A percentile compares a stretch with the other conserved stretches of the same genome.
Evolutionary conservation across 2,888 invertebrate species (phyloP).

Genomic region (Caenorhabditis drosophilae): DNA sequence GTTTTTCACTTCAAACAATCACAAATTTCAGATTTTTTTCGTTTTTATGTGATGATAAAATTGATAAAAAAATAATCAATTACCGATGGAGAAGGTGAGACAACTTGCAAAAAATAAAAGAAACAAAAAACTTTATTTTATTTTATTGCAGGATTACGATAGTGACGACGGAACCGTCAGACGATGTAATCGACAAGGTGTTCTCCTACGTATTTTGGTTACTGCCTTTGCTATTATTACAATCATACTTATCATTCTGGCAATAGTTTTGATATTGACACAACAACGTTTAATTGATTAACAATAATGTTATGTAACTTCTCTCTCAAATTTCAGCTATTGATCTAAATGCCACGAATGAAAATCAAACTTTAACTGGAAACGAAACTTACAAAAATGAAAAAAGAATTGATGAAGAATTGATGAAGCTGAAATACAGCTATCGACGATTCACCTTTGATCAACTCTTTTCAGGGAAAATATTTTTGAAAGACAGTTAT

Average conservation of each 20-base stretch:
- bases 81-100: neutral
- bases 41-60: neutral
- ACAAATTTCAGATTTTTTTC: neutral
- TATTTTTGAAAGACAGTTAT: slow-evolving; percentile 30
- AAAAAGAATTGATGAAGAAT: neutral
- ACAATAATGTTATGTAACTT: slow-evolving; percentile 1
- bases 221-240: slow-evolving; percentile 25
- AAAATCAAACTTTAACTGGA: neutral
- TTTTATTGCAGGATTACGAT: slow-evolving; percentile 7
- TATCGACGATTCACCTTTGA: slow-evolving; percentile 42
- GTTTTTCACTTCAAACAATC: too few species aligned
- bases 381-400: slow-evolving; percentile 2
- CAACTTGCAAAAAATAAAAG: neutral
- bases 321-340: slow-evolving; percentile 34
- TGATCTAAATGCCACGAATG: slow-evolving; percentile 14
- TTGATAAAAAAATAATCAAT: neutral
- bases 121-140: too few species aligned
- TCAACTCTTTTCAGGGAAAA: slow-evolving; percentile 41
- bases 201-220: slow-evolving; percentile 16
- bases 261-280: slow-evolving; percentile 34
- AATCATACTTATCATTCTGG: slow-evolving; percentile 29
- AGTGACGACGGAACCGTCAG: slow-evolving; percentile 7
- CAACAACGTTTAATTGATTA: slow-evolving; percentile 38
- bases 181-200: slow-evolving; percentile 4
- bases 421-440: neutral